Evolutionary conservation across 2,113 vertebrate species (phyloP).

Genomic region (Microcebus griseorufus): DNA sequence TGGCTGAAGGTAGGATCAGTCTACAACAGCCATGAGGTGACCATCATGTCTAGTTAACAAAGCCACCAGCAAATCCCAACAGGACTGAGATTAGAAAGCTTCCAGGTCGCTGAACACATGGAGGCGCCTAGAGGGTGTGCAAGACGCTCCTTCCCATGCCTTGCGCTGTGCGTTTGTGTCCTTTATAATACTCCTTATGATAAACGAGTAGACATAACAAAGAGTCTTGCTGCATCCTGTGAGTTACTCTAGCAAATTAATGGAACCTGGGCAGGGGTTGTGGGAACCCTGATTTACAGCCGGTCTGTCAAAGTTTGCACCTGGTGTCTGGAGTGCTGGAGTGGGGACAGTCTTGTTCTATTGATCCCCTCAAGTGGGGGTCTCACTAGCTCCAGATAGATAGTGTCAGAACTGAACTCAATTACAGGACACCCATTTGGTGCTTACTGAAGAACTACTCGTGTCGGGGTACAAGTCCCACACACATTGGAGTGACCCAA

Average conservation of each 20-base stretch:
- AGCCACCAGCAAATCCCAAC: not conserved
- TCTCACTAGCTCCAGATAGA: not conserved
- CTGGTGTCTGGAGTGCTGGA: not conserved
- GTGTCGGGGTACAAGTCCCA: too few species aligned
- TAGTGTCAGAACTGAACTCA: not conserved
- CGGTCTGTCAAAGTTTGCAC: not conserved
- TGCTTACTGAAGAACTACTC: too few species aligned
- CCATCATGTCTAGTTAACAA: not conserved
- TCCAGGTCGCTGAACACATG: too few species aligned
- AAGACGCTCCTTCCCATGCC: not conserved
- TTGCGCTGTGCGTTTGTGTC: not conserved
- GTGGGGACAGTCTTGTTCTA: rapidly evolving
- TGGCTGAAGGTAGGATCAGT: too few species aligned
- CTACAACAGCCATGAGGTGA: not conserved
- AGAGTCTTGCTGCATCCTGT: not conserved
- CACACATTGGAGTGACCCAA: not conserved
- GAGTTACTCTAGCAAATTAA: not conserved
- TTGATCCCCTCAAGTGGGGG: too few species aligned
- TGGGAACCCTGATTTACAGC: not conserved
- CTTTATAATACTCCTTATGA: not conserved
- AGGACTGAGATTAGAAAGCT: not conserved
- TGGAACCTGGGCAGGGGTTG: not conserved
- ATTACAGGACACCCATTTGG: not conserved
- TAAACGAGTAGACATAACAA: not conserved
- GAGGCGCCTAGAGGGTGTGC: too few species aligned